phyloP scores from a whole-genome alignment of 2,113 vertebrate species.

The Crotophaga sulcirostris region DNA sequence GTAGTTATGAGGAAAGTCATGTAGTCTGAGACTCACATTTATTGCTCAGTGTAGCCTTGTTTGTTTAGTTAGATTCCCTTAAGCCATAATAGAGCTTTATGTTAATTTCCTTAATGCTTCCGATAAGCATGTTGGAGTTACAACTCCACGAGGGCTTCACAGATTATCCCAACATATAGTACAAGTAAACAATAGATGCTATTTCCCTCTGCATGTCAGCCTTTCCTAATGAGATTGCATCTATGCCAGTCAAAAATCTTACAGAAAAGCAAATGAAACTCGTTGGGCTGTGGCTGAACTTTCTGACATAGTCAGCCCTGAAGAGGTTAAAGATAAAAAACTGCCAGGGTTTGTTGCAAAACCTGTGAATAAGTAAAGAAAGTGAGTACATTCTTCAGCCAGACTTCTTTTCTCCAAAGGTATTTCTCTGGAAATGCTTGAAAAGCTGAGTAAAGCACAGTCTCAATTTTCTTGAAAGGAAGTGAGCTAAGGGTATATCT shows the following conservation, averaged over 20 bases:
- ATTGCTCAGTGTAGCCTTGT: constrained; percentile 68
- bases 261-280: not conserved
- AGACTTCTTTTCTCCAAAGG: constrained; percentile 23
- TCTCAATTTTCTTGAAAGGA: constrained; percentile 58
- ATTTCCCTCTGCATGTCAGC: not conserved
- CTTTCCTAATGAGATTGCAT: constrained; percentile 33
- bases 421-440: constrained; percentile 53
- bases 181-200: not conserved
- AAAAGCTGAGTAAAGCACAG: constrained; percentile 40
- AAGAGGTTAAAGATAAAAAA: constrained; percentile 44
- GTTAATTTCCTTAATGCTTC: constrained; percentile 60
- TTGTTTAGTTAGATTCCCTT: constrained; percentile 66
- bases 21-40: constrained; percentile 56
- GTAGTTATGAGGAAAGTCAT: constrained; percentile 64
- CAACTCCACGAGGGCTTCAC: not conserved
- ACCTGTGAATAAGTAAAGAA: constrained; percentile 30
- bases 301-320: not conserved
- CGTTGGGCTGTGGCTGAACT: not conserved
- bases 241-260: not conserved
- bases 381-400: not conserved
- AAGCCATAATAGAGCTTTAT: constrained; percentile 68
- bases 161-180: constrained; percentile 22
- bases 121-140: constrained; percentile 22
- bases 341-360: not conserved
- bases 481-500: constrained; percentile 44